Evolutionary conservation across 2,888 invertebrate species (phyloP), one percentile per base, ranked within the genome.

Genomic region (Luperina nickerlii): DNA sequence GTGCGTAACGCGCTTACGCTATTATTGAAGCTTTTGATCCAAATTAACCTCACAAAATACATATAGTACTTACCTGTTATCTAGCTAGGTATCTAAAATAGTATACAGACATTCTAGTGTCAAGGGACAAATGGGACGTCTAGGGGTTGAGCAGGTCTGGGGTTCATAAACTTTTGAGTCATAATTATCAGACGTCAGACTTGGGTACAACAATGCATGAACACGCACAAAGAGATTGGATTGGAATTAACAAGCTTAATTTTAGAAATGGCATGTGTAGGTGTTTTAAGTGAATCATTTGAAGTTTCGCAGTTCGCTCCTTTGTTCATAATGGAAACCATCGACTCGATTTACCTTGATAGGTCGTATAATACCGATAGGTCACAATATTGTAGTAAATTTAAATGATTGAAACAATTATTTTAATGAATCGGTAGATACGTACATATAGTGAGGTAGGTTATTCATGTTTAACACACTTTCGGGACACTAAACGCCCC

Each of bases 81-180:
- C n/a, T n/a, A n/a, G n/a, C 7, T 11, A 4, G n/a, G n/a, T 11
- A 42, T 5, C 2, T 48, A 67, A 27, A 68, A 62, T 72, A 72
- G 27, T 54, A 65, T 24, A 60, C 70, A 78, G 62, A 76, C 62
- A 78, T 69, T 51, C 2, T 54, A 48, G 54, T 63, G 24, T 67
- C 62, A 65, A 74, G 75, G 76, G 74, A 60, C 78, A 13, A 48
- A 74, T 75, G 72, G 74, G 62, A 66, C 76, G 68, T 38, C 38
- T 57, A 66, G 51, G 73, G 69, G 78, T 81, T 76, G 60, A 71
- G 66, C 66, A 82, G 77, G 85, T 81, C 79, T 81, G 18, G 62
- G 76, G 83, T 86, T 70, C 70, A 76, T 84, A 72, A 81, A 79
- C 84, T 82, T 74, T 72, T 78, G 72, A 83, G 84, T 82, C 79